Base-by-base conservation (phyloP, 2,888 invertebrate species). In the Rutpela maculata region DNA sequence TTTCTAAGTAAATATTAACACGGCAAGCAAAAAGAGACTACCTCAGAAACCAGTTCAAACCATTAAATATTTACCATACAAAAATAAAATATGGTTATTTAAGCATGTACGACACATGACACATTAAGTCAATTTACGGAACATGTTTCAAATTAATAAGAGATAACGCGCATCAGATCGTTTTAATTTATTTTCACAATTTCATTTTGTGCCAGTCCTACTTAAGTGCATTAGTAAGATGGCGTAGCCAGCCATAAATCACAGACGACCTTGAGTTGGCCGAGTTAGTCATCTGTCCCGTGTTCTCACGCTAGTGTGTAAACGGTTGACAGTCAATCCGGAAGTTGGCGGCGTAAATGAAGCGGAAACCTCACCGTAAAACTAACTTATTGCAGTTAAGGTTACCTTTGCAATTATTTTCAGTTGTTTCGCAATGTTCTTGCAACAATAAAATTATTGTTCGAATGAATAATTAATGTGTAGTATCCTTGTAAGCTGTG, bases 251-350 rank as follows among this genome's bases (percentile, higher is more conserved):
- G 73, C 77, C 83, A 84, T 85, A 85, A 85, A 85, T 85, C 84
- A 84, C 84, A 81, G 80, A 75, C 83, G 84, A 76, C 85, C 85
- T 85, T 85, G 85, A 82, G 83, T 79, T 77, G 79, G 81, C 78
- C 83, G 83, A 80, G 81, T 84, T 83, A 83, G 81, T 84, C 84
- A 82, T 84, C 83, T 84, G 84, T 84, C 78, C 80, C 50, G 75
- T 79, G 78, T 83, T 84, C 81, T 81, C 80, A 81, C 81, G 80
- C 66, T 68, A 26, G 74, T 76, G 78, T 77, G 74, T 68, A 77
- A 77, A 77, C 75, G 75, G 80, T 80, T 80, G 79, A 82, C 79
- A 80, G 71, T 76, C 75, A 55, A 75, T 79, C 79, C 79, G 80
- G 80, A 81, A 81, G 78, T 78, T 67, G 68, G 59, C 59, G 60